Conservation (phyloP, 2,113 vertebrate genomes). For the Heterotis niloticus region DNA sequence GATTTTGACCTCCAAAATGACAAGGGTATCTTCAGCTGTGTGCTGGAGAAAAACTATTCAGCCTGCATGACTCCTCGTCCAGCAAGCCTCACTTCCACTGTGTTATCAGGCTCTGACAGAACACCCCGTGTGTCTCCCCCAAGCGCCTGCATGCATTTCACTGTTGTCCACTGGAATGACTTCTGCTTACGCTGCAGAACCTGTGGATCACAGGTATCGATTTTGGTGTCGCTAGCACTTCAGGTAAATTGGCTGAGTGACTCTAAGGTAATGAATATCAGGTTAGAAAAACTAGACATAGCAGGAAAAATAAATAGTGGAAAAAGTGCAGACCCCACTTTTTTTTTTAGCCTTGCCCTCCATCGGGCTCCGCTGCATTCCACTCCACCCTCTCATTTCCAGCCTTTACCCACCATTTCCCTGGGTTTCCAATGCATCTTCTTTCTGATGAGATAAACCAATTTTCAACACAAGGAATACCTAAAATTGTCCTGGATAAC, state of each 20-base stretch:
- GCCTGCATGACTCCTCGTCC: slow-evolving; percentile 48
- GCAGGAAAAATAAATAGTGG: slow-evolving; percentile 38
- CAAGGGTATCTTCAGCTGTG: slow-evolving; percentile 64
- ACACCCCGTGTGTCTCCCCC: slow-evolving; percentile 6
- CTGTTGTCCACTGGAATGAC: slow-evolving; percentile 57
- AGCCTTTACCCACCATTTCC: background rate
- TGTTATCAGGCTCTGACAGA: slow-evolving; percentile 41
- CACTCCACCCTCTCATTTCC: slow-evolving; percentile 15
- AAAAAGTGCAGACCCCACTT: slow-evolving; percentile 71
- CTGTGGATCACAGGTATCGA: slow-evolving; percentile 75
- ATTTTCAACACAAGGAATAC: slow-evolving; percentile 42
- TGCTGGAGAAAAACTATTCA: slow-evolving; percentile 74
- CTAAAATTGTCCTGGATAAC: slow-evolving; percentile 61
- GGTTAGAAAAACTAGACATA: slow-evolving; percentile 61
- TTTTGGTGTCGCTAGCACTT: slow-evolving; percentile 73
- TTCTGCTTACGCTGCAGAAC: slow-evolving; percentile 83
- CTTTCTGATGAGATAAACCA: slow-evolving; percentile 27
- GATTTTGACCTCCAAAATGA: slow-evolving; percentile 67
- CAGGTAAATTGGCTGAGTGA: slow-evolving; percentile 84
- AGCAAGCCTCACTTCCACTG: slow-evolving; percentile 29
- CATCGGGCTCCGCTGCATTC: background rate
- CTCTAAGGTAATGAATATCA: slow-evolving; percentile 79
- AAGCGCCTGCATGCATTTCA: slow-evolving; percentile 45
- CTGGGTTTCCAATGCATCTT: slow-evolving; percentile 14
- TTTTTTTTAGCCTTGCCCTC: slow-evolving; percentile 9